Evolutionary conservation across 2,113 vertebrate species (phyloP), one percentile per base, ranked within the genome.

Genomic region (Phylloscopus trochilus): DNA sequence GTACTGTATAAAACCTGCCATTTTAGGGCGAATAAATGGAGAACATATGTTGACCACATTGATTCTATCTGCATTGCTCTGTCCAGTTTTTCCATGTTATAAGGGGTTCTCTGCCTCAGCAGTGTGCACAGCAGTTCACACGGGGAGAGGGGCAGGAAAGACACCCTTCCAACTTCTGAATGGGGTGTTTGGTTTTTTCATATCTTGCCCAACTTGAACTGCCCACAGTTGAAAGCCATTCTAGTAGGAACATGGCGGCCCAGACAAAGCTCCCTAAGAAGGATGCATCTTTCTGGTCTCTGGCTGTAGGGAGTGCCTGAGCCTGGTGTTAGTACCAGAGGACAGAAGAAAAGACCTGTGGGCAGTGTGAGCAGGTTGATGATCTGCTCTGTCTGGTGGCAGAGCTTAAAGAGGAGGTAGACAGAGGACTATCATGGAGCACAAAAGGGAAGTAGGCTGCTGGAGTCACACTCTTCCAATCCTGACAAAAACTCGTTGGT

Each of bases 221-320:
- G 12, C 20, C 24, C 33, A 20, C 24, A 66, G 13, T 3, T 52
- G 33, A 46, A 59, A 46, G 28, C 16, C 23, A 30, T 39, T 67
- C 33, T 46, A 28, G 19, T 11, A 52, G 46, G 27, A 52, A 16
- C 5, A 1, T 28, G 33, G 52, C 0, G 0, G 52, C 27, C 9
- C 59, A 59, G 13, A 59, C 37, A 74, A 66, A 67, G 23, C 4
- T 67, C 59, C 28, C n/a, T 0, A 6, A 16, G n/a, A 62, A 41
- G 5, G 11, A 26, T 0, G 2, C 13, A 63, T 28, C 10, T 62
- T 10, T 46, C 39, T 6, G 2, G 15, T 69, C 47, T 62, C 15
- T 53, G 33, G 8, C 27, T 78, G 8, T 20, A 46, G 8, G 28
- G 23, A 39, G 39, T 55, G 24, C 43, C 30, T 31, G n/a, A 55